Conservation (phyloP, 2,113 vertebrate genomes). For the Myiozetetes cayanensis region DNA sequence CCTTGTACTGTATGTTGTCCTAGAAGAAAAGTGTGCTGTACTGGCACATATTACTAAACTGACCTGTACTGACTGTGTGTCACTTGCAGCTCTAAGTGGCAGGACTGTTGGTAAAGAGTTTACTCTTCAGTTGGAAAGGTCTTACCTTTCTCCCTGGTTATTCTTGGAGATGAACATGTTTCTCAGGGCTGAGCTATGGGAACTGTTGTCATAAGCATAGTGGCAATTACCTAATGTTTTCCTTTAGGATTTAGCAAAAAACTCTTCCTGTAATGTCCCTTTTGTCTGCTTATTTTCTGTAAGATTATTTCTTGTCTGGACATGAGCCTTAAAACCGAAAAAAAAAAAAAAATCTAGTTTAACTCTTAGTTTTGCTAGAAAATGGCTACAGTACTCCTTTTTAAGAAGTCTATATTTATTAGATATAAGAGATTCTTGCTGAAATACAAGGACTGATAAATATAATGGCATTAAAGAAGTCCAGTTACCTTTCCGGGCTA, state of each 20-base stretch:
- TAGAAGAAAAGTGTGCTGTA: background rate
- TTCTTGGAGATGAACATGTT: background rate
- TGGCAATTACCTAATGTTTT: background rate
- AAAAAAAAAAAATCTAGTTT: background rate
- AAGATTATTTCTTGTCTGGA: background rate
- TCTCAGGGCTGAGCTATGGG: background rate
- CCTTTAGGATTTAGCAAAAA: background rate
- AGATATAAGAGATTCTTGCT: background rate
- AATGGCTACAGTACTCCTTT: background rate
- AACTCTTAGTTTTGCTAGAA: background rate
- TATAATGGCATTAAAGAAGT: conserved; percentile 34
- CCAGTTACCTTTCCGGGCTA: conserved; percentile 37
- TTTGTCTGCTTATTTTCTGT: background rate
- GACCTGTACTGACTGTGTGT: background rate
- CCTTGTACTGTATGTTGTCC: background rate
- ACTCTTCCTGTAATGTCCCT: background rate
- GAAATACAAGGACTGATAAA: conserved; percentile 16
- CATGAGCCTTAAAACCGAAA: background rate
- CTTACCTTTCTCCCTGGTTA: background rate
- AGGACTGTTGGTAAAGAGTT: background rate
- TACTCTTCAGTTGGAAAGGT: background rate
- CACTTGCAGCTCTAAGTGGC: background rate
- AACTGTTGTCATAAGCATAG: background rate
- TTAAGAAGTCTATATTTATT: conserved; percentile 4
- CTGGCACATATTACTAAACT: background rate